These are phyloP conservation scores for Lomographa bimaculata DNA, from an alignment of 2,888 invertebrate species.

Conservation along the genomic window DNA sequence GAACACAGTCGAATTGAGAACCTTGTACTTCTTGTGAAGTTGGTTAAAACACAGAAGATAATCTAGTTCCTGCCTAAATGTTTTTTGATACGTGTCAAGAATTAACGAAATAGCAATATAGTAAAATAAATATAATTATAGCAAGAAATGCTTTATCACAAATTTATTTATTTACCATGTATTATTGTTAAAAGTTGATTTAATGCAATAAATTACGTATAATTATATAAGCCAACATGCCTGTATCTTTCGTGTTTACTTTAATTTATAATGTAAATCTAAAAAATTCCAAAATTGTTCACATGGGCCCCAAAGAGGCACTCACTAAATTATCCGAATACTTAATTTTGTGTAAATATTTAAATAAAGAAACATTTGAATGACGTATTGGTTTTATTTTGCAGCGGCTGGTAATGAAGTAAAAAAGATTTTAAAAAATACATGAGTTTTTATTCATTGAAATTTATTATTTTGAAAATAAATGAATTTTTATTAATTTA, in stretches of 20 bases:
- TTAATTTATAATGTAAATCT: slow-evolving; percentile 65
- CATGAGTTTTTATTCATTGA: no score
- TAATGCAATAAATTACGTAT: slow-evolving; percentile 20
- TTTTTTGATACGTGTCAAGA: slow-evolving; percentile 9
- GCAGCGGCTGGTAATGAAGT: no score
- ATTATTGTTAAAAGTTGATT: slow-evolving; percentile 23
- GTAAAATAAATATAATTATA: no score
- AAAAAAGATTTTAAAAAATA: no score
- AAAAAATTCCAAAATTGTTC: no score
- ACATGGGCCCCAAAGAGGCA: no score
- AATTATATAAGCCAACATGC: slow-evolving; percentile 16
- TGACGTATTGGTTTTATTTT: slow-evolving; percentile 32
- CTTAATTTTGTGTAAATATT: slow-evolving; percentile 77
- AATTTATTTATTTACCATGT: slow-evolving; percentile 26
- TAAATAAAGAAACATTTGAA: slow-evolving; percentile 74
- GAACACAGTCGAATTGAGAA: no score
- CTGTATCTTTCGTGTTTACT: slow-evolving; percentile 41
- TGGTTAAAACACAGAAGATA: no score
- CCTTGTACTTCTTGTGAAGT: no score
- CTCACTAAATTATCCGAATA: slow-evolving; percentile 73
- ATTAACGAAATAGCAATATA: slow-evolving; percentile 3
- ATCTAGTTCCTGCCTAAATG: slow-evolving; percentile 1
- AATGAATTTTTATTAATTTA: no score
- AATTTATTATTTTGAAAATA: no score
- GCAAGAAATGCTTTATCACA: slow-evolving; percentile 9